Percentiles rank a stretch among this genome's conserved stretches.
Conservation (phyloP, 2,888 invertebrate genomes). For the Seladonia tumulorum region DNA sequence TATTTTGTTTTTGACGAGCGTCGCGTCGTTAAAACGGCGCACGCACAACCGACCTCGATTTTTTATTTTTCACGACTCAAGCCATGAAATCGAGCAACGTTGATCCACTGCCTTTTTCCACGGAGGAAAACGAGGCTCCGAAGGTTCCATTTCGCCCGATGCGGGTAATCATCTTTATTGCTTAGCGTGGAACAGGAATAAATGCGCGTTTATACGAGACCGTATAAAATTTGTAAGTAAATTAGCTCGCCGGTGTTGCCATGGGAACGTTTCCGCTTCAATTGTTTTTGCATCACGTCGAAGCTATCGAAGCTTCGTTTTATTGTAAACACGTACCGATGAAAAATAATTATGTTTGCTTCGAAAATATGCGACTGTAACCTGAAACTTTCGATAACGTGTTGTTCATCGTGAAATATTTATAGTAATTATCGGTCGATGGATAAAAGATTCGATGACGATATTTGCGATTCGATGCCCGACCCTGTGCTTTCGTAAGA, state of each 20-base stretch:
- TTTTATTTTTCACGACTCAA: conserved; percentile 28
- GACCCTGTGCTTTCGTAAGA: background rate
- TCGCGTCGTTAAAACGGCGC: conserved; percentile 45
- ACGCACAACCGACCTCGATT: conserved; percentile 15
- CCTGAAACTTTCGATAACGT: background rate
- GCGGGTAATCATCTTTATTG: background rate
- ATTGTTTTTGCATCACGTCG: background rate
- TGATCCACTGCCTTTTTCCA: background rate
- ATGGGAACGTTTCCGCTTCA: background rate
- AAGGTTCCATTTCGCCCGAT: background rate
- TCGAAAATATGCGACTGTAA: background rate
- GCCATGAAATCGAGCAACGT: background rate
- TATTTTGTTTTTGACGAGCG: conserved; percentile 39
- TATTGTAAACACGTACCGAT: background rate
- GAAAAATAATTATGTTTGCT: background rate
- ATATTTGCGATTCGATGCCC: no score
- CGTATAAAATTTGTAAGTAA: background rate
- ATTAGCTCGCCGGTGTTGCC: background rate
- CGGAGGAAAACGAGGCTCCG: background rate
- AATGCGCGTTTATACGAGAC: background rate
- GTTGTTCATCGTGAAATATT: background rate
- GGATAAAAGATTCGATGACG: background rate
- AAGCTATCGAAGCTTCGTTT: background rate
- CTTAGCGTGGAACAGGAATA: background rate
- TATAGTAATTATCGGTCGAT: background rate